Percentiles rank a stretch among this genome's conserved stretches.
Conservation (phyloP, 1,140 invertebrate species). For the Bilobella aurantiaca region DNA sequence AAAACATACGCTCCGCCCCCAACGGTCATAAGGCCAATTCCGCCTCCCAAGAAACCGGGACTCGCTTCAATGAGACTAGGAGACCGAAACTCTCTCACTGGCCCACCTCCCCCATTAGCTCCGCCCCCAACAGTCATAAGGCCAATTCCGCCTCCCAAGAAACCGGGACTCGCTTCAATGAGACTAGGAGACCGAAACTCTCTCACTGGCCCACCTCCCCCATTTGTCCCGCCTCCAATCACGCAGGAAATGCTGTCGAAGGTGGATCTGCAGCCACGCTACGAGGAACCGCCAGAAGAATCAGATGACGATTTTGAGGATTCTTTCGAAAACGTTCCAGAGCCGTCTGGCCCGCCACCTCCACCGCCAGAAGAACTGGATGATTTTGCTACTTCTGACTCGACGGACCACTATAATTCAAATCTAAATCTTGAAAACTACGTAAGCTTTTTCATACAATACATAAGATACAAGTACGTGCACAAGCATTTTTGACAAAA, state of each 20-base stretch:
- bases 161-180: constrained; percentile 2
- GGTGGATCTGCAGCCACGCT: no score
- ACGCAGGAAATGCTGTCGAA: no score
- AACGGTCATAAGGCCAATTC: constrained; percentile 3
- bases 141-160: constrained; percentile 4
- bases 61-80: neutral
- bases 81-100: neutral
- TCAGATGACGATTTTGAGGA: constrained; percentile 19
- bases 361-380: constrained; percentile 47
- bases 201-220: neutral
- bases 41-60: constrained; percentile 8
- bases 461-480: neutral
- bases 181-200: neutral
- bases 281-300: constrained; percentile 29
- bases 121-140: neutral
- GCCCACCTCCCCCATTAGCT: neutral
- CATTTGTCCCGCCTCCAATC: neutral
- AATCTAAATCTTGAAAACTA: neutral
- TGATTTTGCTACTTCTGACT: neutral
- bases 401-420: constrained; percentile 21
- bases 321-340: constrained; percentile 42
- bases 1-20: constrained; percentile 5
- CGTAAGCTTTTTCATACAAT: neutral
- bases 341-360: constrained; percentile 59
- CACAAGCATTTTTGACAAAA: neutral